These are phyloP conservation scores for Gonocerus acuteangulatus DNA, from an alignment of 2,888 invertebrate genomes.

Conservation along the genomic window DNA sequence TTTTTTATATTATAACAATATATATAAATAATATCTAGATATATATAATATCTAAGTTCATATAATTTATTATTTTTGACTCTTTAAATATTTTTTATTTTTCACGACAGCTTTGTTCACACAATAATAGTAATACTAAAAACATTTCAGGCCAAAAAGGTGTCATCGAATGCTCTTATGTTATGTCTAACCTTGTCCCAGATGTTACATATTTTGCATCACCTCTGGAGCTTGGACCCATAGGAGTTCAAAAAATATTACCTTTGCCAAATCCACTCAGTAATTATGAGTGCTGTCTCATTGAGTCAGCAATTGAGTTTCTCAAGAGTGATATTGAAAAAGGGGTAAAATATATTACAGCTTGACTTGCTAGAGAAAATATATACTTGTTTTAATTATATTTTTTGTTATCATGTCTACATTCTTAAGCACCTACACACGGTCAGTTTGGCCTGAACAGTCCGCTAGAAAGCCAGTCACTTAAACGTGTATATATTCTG, in stretches of 20 bases:
- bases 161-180: conserved; percentile 31
- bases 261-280: conserved; percentile 30
- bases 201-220: conserved; percentile 31
- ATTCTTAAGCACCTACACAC: too few relatives aligned
- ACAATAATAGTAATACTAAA: too few relatives aligned
- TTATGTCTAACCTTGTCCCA: conserved; percentile 32
- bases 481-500: too few relatives aligned
- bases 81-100: background rate
- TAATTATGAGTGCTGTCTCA: conserved; percentile 32
- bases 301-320: conserved; percentile 31
- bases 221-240: conserved; percentile 30
- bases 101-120: background rate
- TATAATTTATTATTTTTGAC: background rate
- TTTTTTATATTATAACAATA: too few relatives aligned
- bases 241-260: conserved; percentile 34
- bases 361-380: background rate
- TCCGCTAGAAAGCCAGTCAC: too few relatives aligned
- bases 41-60: too few relatives aligned
- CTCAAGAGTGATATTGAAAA: conserved; percentile 32
- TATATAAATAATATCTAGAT: too few relatives aligned
- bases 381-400: too few relatives aligned
- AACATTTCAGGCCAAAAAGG: conserved; percentile 43
- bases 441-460: too few relatives aligned
- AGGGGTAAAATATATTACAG: conserved; percentile 39
- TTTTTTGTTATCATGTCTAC: too few relatives aligned